Base-by-base conservation (phyloP, 2,888 invertebrate species). In the Eupelmus urozonus region DNA sequence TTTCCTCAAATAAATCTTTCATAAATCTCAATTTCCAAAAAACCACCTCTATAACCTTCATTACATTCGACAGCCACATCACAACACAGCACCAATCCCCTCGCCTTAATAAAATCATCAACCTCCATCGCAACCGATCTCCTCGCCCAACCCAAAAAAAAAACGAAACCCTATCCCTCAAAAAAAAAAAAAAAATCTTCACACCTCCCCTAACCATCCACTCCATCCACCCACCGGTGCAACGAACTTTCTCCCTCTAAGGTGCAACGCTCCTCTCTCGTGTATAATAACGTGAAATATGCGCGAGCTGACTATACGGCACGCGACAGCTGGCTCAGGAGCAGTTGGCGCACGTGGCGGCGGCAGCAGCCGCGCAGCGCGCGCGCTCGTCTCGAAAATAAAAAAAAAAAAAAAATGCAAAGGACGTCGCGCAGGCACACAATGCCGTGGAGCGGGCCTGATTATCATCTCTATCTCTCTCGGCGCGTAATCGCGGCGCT, bases 261-360 rank as follows among this genome's bases (percentile, higher is more conserved):
- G 34, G 34, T 34, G 34, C 34, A 34, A 34, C 34, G 45, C 9
- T 45, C 45, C 45, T 45, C 45, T 16, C 45, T 45, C 34, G 40
- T n/a, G 67, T 51, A 59, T 62, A 73, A 69, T 73, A 78, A 78
- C 29, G 65, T 75, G 75, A 79, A 79, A 75, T 75, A 75, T 79
- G 79, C 75, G 74, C 34, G n/a, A n/a, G n/a, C n/a, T 49, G 66
- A 62, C 55, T 11, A 16, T 13, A 49, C 49, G 27, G 20, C 55
- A 42, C 23, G 57, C 76, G 76, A 76, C 79, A 76, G 78, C 76
- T 75, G 79, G 25, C 16, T 20, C 4, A 18, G 16, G 18, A 27
- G 55, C 65, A 60, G 76, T 60, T 66, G 62, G 18, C 25, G 34
- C 25, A 18, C 55, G 49, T 45, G 42, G 34, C 53, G 45, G 29